phyloP scores from a whole-genome alignment of 2,113 vertebrate genomes.

The Dipodomys stephensi region DNA sequence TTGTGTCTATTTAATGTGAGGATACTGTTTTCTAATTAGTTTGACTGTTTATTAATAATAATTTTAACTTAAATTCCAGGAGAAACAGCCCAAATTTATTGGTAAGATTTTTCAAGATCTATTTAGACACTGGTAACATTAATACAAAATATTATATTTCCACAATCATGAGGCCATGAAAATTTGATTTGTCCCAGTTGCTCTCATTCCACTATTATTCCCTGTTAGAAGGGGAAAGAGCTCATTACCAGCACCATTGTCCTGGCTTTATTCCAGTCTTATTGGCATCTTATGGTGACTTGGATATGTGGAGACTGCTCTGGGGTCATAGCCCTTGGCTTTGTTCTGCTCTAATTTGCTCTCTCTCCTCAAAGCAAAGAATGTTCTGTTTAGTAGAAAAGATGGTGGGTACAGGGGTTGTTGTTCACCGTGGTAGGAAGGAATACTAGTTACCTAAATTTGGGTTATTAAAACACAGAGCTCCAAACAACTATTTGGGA shows the following conservation, averaged over 20 bases:
- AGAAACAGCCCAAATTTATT: not conserved
- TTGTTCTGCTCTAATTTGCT: not conserved
- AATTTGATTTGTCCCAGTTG: not conserved
- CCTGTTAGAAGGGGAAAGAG: not conserved
- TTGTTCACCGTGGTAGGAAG: not conserved
- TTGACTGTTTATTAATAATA: constrained; percentile 11
- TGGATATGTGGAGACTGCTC: not conserved
- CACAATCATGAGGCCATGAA: not conserved
- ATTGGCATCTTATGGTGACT: not conserved
- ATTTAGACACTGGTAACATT: not conserved
- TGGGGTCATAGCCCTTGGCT: not conserved
- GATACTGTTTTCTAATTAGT: constrained; percentile 3
- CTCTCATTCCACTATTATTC: not conserved
- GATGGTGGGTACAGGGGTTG: not conserved
- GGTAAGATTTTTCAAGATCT: constrained; percentile 46
- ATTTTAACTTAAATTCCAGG: constrained; percentile 42
- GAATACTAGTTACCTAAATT: not conserved
- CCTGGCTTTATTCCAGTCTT: not conserved
- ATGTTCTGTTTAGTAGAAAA: constrained; percentile 8
- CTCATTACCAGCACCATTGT: not conserved
- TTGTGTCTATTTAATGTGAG: constrained; percentile 33
- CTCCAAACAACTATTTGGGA: not conserved
- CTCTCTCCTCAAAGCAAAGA: not conserved
- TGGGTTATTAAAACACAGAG: not conserved
- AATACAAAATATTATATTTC: constrained; percentile 37